Evolutionary conservation across 35 echinoderm and acorn worm genomes (phyloP).

Genomic region (Diadema setosum): DNA sequence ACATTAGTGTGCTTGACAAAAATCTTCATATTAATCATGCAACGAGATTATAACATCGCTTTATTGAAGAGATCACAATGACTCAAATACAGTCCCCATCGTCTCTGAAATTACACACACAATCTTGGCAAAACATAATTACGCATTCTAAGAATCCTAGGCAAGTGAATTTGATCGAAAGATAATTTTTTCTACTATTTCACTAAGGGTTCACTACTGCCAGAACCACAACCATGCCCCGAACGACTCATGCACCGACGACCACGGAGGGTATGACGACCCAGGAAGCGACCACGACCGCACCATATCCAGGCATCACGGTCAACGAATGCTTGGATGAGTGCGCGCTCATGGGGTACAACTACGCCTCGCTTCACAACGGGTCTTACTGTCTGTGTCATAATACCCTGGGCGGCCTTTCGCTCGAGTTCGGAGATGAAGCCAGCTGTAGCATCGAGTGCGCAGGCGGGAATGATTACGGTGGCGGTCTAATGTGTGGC

Average conservation of each 20-base stretch:
- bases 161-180: too few species aligned
- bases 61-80: too few species aligned
- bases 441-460: conserved; percentile 34
- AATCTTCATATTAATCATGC: too few species aligned
- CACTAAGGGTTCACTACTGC: too few species aligned
- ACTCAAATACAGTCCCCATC: too few species aligned
- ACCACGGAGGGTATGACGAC: conserved; percentile 17
- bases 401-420: conserved; percentile 24
- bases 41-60: too few species aligned
- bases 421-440: not conserved
- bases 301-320: conserved; percentile 47
- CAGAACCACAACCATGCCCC: not conserved
- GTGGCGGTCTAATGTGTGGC: conserved; percentile 49
- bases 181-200: too few species aligned
- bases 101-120: too few species aligned
- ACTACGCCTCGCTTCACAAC: conserved; percentile 47
- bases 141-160: too few species aligned
- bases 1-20: too few species aligned
- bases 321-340: conserved; percentile 46
- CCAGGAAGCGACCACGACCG: not conserved
- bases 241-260: conserved; percentile 8
- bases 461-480: conserved; percentile 45
- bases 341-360: conserved; percentile 21
- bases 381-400: conserved; percentile 49
- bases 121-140: too few species aligned